Base-by-base conservation (phyloP, 2,113 vertebrate genomes). In the Arizona elegans region DNA sequence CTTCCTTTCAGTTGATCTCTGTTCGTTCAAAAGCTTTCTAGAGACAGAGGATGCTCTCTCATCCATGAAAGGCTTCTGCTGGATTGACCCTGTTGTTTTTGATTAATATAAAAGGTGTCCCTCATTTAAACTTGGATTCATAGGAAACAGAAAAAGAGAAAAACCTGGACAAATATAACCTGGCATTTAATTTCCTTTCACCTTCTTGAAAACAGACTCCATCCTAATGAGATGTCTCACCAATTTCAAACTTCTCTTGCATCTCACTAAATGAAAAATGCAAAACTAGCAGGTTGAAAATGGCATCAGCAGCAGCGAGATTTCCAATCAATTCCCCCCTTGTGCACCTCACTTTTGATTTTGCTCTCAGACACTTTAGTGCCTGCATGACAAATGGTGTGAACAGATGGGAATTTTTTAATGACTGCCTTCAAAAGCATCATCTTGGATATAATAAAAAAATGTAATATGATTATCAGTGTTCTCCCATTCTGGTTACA, bases 321-420 rank as follows among this genome's bases (percentile, higher is more conserved):
- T 91, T 88, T 90, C 38, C 4, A 92, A 13, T 53, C 33, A 86
- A 50, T 93, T 90, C 62, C 55, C 53, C 50, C 50, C 33, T 38
- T 8, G 17, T 2, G 13, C 86, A 87, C 1, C 1, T 62, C 54
- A 33, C 47, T 3, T 89, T 95, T 86, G 62, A 91, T 90, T 95
- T 93, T 96, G 24, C 12, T 92, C 26, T 55, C 53, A 59, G 53
- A 87, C 43, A 92, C 29, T 89, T 70, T 52, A 58, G 88, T 53
- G 86, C 50, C 95, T 88, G 90, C 87, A 90, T 94, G 93, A 91
- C 93, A 93, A 94, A 88, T 88, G 11, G 2, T 90, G 3, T 85
- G 50, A 95, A 26, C 65, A 89, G 93, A 94, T 2, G 6, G 24
- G 47, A 6, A 50, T 93, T 93, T 93, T 96, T 93, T 93, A 96